phyloP scores from a whole-genome alignment of 2,113 vertebrate species.

The Astur gentilis region DNA sequence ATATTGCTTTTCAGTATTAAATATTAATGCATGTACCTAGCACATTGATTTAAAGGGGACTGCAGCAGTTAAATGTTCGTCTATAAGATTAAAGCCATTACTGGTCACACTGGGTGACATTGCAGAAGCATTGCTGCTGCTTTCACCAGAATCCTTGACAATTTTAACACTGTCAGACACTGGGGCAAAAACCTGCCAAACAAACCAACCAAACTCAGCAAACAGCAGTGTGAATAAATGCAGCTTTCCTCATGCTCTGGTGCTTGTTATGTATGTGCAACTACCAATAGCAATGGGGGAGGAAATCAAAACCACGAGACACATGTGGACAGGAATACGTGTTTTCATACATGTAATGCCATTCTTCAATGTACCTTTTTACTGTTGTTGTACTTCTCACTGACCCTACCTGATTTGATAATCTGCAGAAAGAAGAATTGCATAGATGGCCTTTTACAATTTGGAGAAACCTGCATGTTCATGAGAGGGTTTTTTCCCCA shows the following conservation, averaged over 20 bases:
- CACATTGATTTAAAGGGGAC: conserved; percentile 11
- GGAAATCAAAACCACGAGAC: not conserved
- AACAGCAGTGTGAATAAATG: not conserved
- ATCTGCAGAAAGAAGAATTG: not conserved
- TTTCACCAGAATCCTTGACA: not conserved
- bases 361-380: not conserved
- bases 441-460: not conserved
- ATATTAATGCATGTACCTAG: conserved; percentile 13
- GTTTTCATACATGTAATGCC: not conserved
- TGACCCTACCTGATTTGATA: not conserved
- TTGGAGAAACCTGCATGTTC: not conserved
- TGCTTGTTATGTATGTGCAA: not conserved
- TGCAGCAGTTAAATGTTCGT: not conserved
- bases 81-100: not conserved
- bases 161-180: not conserved
- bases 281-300: not conserved
- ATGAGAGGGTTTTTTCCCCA: not conserved
- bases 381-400: not conserved
- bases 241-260: not conserved
- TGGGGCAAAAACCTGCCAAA: not conserved
- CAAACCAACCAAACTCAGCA: not conserved
- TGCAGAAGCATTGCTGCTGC: not conserved
- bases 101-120: not conserved
- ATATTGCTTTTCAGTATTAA: conserved; percentile 9
- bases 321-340: not conserved